Percentiles rank a stretch among this genome's conserved stretches.
Evolutionary conservation across 92 coral and sea anemone species (phyloP).

Genomic region (Meandrina meandrites): DNA sequence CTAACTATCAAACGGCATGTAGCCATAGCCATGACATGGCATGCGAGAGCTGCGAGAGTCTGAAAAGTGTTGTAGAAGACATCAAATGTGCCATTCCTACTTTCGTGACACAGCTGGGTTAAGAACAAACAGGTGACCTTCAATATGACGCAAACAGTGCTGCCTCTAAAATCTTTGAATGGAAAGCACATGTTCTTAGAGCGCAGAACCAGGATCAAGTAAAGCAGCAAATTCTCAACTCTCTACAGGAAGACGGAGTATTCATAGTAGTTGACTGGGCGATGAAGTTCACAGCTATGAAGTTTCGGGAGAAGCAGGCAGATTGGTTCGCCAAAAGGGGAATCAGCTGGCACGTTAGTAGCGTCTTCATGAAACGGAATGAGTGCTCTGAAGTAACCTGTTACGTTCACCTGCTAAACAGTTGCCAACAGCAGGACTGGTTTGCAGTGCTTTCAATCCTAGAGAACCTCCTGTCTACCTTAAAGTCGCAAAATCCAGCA

Average conservation of each 20-base stretch:
- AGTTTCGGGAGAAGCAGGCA: no score
- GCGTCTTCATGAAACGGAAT: slow-evolving; percentile 43
- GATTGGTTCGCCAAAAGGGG: no score
- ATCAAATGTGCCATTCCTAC: slow-evolving; percentile 20
- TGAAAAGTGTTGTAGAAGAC: slow-evolving; percentile 3
- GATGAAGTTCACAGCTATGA: slow-evolving; percentile 40
- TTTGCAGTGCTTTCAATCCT: slow-evolving; percentile 44
- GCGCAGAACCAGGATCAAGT: slow-evolving; percentile 58
- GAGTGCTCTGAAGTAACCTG: slow-evolving; percentile 33
- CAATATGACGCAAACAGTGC: slow-evolving; percentile 54
- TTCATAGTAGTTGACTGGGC: slow-evolving; percentile 60
- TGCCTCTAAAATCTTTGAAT: slow-evolving; percentile 33
- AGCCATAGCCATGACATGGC: slow-evolving; percentile 28
- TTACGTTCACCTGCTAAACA: slow-evolving; percentile 58
- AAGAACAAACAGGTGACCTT: slow-evolving; percentile 13
- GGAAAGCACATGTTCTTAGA: slow-evolving; percentile 61
- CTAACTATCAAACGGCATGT: slow-evolving; percentile 18
- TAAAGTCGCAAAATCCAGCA: neutral
- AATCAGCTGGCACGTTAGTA: no score
- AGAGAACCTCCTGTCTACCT: slow-evolving; percentile 31
- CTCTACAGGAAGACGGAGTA: slow-evolving; percentile 41
- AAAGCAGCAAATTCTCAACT: slow-evolving; percentile 41
- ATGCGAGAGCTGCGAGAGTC: slow-evolving; percentile 26
- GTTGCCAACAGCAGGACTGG: slow-evolving; percentile 67
- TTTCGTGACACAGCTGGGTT: slow-evolving; percentile 12